Base-by-base conservation (phyloP, 1,140 invertebrate genomes). In the Bombus balteatus region DNA sequence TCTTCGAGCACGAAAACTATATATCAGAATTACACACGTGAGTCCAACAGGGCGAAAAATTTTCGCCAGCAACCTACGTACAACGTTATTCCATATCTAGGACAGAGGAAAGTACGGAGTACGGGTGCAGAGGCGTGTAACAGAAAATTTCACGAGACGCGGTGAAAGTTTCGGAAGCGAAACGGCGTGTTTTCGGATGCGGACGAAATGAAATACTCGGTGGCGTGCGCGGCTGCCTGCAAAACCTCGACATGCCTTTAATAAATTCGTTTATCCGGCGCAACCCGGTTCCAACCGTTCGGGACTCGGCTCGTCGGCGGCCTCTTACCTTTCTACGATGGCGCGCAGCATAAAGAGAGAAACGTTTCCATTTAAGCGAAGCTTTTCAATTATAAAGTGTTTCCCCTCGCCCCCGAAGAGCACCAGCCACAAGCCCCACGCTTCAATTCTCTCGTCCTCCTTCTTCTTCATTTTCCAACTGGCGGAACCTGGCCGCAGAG, bases 361-460 rank as follows among this genome's bases (percentile, higher is more conserved):
- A 92, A 90, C 89, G 90, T 91, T 92, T 87, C 87, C 89, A 91
- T 92, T 92, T 92, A 92, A 92, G 79, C 91, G 90, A 90, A 90
- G 91, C 91, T 92, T 92, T 92, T 92, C 91, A 92, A 92, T 92
- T 92, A 92, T 92, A 91, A 92, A 91, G 91, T 89, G 91, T 92
- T 92, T 91, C 88, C 86, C 83, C 73, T 53, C 47, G 47, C 18
- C 47, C 47, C 47, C 47, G 18, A 22, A 53, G 18, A 53, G 0
- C 47, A 47, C 68, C 85, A 47, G 32, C 74, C 37, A 43, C 53
- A n/a, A 72, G 65, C 32, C 2, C 62, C 68, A 85, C 85, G 85
- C 87, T 89, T 88, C 86, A 85, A 89, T 87, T 87, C 76, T 71
- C 89, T 75, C 85, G 57, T 82, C 86, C 84, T 70, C 74, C 86